Evolutionary conservation across 2,113 vertebrate genomes (phyloP).

Genomic region (Rattus norvegicus): DNA sequence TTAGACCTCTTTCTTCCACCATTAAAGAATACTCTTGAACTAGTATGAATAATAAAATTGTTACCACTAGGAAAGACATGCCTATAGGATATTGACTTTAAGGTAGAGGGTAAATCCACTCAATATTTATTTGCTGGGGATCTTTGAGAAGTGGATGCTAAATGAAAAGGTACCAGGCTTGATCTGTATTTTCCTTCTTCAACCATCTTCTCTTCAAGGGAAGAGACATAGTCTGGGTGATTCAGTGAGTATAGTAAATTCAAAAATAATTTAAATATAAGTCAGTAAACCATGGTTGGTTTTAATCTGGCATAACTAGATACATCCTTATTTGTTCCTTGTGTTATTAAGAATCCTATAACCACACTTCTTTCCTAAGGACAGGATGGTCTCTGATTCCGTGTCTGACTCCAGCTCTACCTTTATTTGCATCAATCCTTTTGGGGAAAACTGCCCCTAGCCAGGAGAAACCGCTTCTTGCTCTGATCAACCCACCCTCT

Average conservation of each 20-base stretch:
- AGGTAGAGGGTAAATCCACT: background rate
- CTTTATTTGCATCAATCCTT: background rate
- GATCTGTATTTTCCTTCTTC: background rate
- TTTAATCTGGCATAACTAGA: fast-evolving
- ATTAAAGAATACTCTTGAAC: background rate
- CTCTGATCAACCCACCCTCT: background rate
- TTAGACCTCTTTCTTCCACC: background rate
- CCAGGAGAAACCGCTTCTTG: fast-evolving
- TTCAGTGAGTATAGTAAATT: background rate
- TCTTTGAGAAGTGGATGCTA: background rate
- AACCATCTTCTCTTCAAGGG: fast-evolving
- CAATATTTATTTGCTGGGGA: background rate
- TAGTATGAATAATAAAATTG: background rate
- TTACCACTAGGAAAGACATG: no score
- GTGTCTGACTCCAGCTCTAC: fast-evolving
- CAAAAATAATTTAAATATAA: background rate
- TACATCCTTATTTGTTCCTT: background rate
- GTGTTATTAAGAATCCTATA: background rate
- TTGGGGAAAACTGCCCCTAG: fast-evolving
- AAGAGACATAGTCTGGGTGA: background rate
- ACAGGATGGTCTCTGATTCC: fast-evolving
- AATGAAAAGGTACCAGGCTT: background rate
- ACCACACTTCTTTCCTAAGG: background rate
- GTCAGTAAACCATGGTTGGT: no score
- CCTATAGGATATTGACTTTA: background rate